These are phyloP conservation scores for Cheiracanthium punctorium DNA, from an alignment of 2,888 invertebrate genomes.

Conservation along the genomic window DNA sequence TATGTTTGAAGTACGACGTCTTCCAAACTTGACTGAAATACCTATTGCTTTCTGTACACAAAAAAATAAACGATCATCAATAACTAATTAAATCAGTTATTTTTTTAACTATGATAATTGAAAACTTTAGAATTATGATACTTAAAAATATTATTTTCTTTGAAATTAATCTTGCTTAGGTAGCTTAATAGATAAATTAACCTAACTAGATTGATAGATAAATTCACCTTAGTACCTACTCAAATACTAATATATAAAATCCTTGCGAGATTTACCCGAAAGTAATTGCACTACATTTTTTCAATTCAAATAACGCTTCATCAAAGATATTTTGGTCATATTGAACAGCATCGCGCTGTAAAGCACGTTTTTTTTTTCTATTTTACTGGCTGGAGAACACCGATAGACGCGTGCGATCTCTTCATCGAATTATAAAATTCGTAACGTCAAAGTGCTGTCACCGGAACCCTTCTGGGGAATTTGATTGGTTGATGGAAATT, in stretches of 20 bases:
- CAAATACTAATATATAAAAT: neutral
- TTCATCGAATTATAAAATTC: too few relatives aligned
- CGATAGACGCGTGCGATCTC: neutral
- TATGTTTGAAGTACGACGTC: neutral
- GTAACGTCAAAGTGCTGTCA: too few relatives aligned
- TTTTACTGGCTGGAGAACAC: neutral
- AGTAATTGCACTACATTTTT: neutral
- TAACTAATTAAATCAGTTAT: too few relatives aligned
- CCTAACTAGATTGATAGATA: neutral
- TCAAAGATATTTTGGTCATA: neutral
- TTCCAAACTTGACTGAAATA: neutral
- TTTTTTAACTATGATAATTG: too few relatives aligned
- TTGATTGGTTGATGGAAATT: too few relatives aligned
- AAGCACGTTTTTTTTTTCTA: neutral
- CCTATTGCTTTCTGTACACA: too few relatives aligned
- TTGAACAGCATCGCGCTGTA: neutral
- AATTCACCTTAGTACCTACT: neutral
- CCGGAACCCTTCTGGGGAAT: too few relatives aligned
- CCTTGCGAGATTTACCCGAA: neutral
- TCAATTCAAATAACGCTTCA: neutral
- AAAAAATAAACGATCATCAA: neutral
- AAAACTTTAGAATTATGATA: too few relatives aligned
- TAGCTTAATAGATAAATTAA: neutral
- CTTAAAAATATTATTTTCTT: neutral
- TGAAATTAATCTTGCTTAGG: neutral